Evolutionary conservation across 2,888 invertebrate genomes (phyloP).

Genomic region (Napeogenes sylphis): DNA sequence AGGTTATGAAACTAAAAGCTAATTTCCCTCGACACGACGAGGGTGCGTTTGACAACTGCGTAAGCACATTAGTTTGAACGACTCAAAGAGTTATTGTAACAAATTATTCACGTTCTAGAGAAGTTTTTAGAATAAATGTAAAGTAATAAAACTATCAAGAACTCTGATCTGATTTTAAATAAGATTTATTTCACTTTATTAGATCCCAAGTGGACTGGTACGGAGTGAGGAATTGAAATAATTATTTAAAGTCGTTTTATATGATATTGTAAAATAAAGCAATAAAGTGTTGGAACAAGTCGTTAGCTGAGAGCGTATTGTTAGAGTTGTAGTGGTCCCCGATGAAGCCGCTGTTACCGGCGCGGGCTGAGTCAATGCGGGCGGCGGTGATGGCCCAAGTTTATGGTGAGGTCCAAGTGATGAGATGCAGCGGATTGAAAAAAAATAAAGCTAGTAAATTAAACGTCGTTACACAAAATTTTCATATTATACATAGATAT

Average conservation of each 20-base stretch:
- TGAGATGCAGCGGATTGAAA: constrained; percentile 11
- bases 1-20: neutral
- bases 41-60: constrained; percentile 14
- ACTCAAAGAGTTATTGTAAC: constrained; percentile 20
- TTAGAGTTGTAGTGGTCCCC: constrained; percentile 16
- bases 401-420: constrained; percentile 6
- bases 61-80: constrained; percentile 19
- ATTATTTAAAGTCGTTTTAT: constrained; percentile 1
- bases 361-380: constrained; percentile 28
- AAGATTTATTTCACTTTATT: neutral
- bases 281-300: constrained; percentile 17
- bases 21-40: neutral
- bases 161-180: neutral
- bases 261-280: constrained; percentile 7
- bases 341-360: constrained; percentile 13
- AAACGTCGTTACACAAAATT: no score
- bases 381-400: constrained; percentile 24
- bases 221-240: no score
- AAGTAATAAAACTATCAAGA: neutral
- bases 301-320: constrained; percentile 16
- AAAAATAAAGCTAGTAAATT: no score
- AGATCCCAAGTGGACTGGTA: neutral
- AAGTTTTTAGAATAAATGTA: neutral
- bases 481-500: no score
- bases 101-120: constrained; percentile 6